phyloP scores from a whole-genome alignment of 2,797 vertebrate genomes.

The Takifugu rubripes region DNA sequence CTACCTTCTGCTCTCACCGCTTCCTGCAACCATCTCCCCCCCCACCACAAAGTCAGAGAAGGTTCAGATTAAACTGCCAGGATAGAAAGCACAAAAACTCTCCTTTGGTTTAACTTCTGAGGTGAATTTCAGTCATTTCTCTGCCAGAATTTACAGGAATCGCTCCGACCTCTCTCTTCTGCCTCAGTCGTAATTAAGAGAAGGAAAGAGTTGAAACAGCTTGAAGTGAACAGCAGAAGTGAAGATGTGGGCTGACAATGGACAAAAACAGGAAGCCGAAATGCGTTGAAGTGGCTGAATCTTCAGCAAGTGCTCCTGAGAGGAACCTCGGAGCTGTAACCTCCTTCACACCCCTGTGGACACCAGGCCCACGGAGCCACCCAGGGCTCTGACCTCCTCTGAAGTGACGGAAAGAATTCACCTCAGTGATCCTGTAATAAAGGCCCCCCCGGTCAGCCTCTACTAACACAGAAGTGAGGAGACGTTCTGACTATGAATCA shows the following conservation, averaged over 20 bases:
- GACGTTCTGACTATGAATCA: background rate
- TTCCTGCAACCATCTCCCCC: no score
- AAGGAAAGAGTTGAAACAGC: background rate
- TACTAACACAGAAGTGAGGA: constrained; percentile 8
- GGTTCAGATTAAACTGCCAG: no score
- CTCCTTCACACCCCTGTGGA: constrained; percentile 32
- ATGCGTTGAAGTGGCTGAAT: background rate
- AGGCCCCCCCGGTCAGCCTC: constrained; percentile 5
- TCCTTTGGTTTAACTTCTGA: no score
- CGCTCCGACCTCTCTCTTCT: no score
- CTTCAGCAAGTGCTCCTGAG: background rate
- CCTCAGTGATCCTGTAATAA: constrained; percentile 26
- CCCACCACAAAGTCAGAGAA: no score
- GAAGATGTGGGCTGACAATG: background rate
- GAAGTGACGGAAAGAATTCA: constrained; percentile 44
- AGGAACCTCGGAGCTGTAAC: background rate
- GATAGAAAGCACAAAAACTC: no score
- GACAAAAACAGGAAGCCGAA: background rate
- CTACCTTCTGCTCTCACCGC: background rate
- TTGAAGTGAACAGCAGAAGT: background rate
- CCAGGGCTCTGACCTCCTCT: background rate
- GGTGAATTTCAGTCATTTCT: no score
- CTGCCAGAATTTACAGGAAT: no score
- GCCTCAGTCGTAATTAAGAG: no score
- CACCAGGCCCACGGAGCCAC: constrained; percentile 5